Evolutionary conservation across 2,797 vertebrate genomes (phyloP).

Genomic region (Myiotriccus ornatus): DNA sequence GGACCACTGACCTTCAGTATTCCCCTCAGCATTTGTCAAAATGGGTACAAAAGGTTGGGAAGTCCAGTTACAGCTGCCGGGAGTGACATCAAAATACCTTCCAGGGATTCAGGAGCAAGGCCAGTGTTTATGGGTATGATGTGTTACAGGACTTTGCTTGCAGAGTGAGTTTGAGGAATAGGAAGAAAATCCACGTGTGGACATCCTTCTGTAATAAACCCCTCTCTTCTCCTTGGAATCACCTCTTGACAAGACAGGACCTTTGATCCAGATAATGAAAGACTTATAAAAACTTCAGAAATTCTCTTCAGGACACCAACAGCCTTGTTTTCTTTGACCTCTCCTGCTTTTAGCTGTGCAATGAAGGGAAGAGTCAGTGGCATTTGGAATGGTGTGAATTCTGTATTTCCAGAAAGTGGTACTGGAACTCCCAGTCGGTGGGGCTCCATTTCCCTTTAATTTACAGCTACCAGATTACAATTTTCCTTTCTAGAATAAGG

Average conservation of each 20-base stretch:
- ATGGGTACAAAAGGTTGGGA: background rate
- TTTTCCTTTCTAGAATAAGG: background rate
- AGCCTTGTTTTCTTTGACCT: background rate
- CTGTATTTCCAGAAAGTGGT: background rate
- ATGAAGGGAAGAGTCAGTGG: background rate
- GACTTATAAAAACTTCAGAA: background rate
- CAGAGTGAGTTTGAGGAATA: background rate
- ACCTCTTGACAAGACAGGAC: background rate
- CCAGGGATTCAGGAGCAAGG: background rate
- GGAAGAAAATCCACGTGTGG: background rate
- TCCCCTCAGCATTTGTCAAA: background rate
- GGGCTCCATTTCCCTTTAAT: background rate
- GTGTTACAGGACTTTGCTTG: no score
- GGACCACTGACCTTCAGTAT: background rate
- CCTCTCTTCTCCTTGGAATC: background rate
- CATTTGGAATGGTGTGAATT: background rate
- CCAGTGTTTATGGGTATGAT: background rate
- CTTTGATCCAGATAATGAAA: background rate
- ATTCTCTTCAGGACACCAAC: background rate
- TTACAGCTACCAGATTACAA: background rate
- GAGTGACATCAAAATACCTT: background rate
- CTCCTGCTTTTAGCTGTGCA: background rate
- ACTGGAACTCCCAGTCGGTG: background rate
- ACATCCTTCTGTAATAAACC: background rate
- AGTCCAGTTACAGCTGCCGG: background rate